These are phyloP conservation scores for Rhopalosiphum padi DNA, from an alignment of 1,140 invertebrate species.

Conservation along the genomic window DNA sequence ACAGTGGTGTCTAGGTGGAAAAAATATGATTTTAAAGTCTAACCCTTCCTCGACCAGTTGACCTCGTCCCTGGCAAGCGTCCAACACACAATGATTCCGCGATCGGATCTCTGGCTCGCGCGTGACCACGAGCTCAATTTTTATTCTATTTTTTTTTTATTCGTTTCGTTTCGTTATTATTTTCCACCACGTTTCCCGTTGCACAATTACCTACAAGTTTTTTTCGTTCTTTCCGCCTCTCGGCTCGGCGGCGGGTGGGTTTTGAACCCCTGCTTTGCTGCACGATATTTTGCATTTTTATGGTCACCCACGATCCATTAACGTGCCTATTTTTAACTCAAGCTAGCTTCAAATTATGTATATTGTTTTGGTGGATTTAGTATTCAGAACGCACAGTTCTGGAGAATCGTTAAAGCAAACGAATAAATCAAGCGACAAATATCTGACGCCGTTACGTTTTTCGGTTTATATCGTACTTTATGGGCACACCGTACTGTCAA, in stretches of 20 bases:
- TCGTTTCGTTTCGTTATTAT: neutral
- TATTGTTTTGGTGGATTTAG: slow-evolving; percentile 36
- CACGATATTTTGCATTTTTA: slow-evolving; percentile 39
- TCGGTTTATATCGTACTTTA: neutral
- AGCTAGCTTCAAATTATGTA: neutral
- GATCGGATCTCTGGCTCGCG: neutral
- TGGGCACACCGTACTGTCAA: neutral
- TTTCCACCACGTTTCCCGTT: neutral
- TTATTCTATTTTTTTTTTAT: no score
- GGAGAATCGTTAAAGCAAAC: slow-evolving; percentile 37
- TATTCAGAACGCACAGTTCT: slow-evolving; percentile 21
- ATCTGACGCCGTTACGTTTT: neutral
- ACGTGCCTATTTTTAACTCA: slow-evolving; percentile 39
- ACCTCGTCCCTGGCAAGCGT: neutral
- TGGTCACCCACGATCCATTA: slow-evolving; percentile 38
- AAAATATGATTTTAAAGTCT: neutral
- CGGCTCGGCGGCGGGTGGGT: neutral
- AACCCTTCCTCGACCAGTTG: slow-evolving; percentile 8
- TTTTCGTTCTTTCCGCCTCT: neutral
- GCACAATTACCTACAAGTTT: neutral
- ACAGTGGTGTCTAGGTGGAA: neutral
- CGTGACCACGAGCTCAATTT: neutral
- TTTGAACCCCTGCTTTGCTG: neutral
- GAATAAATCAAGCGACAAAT: slow-evolving; percentile 44
- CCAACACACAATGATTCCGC: neutral